These are phyloP conservation scores for Salvator merianae DNA, from an alignment of 2,113 vertebrate genomes.

Conservation along the genomic window DNA sequence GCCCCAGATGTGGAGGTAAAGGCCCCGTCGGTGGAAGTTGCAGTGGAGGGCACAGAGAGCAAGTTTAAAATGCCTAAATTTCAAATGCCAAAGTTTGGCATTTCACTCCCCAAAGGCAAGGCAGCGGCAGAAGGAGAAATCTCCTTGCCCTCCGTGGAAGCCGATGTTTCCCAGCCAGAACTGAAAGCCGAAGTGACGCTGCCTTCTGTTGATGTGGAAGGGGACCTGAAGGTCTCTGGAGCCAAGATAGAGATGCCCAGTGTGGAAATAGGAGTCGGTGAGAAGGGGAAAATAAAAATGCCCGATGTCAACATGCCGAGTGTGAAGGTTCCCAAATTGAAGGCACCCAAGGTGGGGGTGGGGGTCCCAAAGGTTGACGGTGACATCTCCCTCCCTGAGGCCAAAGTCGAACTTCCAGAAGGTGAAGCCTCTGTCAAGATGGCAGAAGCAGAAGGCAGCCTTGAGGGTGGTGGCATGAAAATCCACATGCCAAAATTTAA, in stretches of 20 bases:
- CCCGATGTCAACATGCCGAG: no score
- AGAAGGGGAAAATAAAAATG: no score
- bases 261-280: fast-evolving
- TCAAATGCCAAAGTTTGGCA: constrained; percentile 48
- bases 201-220: fast-evolving
- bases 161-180: no score
- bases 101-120: no score
- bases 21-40: neutral
- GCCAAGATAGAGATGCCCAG: fast-evolving
- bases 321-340: no score
- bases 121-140: no score
- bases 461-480: neutral
- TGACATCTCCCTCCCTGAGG: neutral
- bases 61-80: constrained; percentile 67
- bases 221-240: neutral
- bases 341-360: no score
- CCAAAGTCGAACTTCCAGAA: neutral
- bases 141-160: no score
- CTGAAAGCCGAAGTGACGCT: fast-evolving
- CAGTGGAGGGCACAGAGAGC: constrained; percentile 4
- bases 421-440: neutral
- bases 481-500: neutral
- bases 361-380: no score
- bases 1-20: neutral
- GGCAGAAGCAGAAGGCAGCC: neutral